Evolutionary conservation across 2,113 vertebrate genomes (phyloP).

Genomic region (Apodemus speciosus): DNA sequence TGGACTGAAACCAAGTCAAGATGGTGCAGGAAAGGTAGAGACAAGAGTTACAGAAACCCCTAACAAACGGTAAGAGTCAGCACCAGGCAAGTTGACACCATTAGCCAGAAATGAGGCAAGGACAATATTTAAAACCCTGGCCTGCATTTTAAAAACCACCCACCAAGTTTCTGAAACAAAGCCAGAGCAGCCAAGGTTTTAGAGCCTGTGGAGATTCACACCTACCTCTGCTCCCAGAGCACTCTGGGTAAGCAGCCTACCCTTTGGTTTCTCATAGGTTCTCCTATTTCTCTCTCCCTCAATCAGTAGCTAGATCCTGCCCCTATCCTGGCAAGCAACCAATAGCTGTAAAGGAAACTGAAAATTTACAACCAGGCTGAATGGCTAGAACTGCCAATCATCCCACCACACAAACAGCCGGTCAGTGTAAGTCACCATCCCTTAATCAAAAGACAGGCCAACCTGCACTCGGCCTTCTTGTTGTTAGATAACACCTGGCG

Average conservation of each 20-base stretch:
- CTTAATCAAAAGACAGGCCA: not conserved
- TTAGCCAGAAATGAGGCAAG: fast-evolving
- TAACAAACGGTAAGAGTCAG: no score
- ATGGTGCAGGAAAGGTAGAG: not conserved
- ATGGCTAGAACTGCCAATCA: not conserved
- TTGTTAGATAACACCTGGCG: not conserved
- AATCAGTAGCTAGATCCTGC: not conserved
- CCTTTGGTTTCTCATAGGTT: constrained; percentile 35
- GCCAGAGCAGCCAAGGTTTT: not conserved
- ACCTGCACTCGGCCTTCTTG: not conserved
- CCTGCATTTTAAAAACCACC: not conserved
- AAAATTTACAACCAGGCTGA: fast-evolving
- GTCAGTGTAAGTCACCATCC: fast-evolving
- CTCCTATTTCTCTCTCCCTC: not conserved
- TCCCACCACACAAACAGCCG: fast-evolving
- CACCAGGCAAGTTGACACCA: fast-evolving
- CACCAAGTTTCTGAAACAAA: fast-evolving
- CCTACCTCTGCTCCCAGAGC: not conserved
- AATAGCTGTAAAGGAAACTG: not conserved
- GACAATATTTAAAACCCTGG: not conserved
- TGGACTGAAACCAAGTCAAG: not conserved
- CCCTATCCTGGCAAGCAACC: not conserved
- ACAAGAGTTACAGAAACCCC: not conserved
- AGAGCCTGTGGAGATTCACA: not conserved
- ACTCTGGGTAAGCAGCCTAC: not conserved